These are phyloP conservation scores for Heliconius aoede DNA, from an alignment of 2,888 invertebrate genomes.

Conservation along the genomic window DNA sequence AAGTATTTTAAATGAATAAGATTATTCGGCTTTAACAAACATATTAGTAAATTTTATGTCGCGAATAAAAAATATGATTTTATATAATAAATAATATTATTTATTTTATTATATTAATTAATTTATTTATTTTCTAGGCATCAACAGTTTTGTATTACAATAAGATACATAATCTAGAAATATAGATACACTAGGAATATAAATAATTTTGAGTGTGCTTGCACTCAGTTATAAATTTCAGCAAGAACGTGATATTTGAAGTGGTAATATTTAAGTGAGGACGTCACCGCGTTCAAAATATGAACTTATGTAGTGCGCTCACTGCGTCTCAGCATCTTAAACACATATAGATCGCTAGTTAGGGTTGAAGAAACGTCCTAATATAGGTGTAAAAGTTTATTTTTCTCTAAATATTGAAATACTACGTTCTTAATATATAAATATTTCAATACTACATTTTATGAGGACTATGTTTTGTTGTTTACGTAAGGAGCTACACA, in stretches of 20 bases:
- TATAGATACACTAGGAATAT: too few relatives aligned
- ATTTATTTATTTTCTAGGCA: too few relatives aligned
- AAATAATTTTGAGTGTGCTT: conserved; percentile 3
- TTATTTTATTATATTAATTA: too few relatives aligned
- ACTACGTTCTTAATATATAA: too few relatives aligned
- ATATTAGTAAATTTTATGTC: neutral
- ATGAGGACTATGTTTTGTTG: too few relatives aligned
- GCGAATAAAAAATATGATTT: neutral
- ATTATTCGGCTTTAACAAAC: too few relatives aligned
- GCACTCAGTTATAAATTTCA: conserved; percentile 5
- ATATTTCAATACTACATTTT: neutral
- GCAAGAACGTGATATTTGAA: conserved; percentile 27
- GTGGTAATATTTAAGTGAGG: conserved; percentile 43
- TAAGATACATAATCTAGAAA: too few relatives aligned
- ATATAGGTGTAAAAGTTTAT: neutral
- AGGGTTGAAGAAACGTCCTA: conserved; percentile 55
- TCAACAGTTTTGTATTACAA: too few relatives aligned
- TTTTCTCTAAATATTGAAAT: neutral
- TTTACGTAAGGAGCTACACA: too few relatives aligned
- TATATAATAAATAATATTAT: neutral
- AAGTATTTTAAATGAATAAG: too few relatives aligned
- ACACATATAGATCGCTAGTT: conserved; percentile 59
- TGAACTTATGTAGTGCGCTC: conserved; percentile 56
- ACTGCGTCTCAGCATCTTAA: conserved; percentile 59
- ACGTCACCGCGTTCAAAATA: conserved; percentile 51